phyloP scores from a whole-genome alignment of 2,797 vertebrate genomes.

The Trachops cirrhosus region DNA sequence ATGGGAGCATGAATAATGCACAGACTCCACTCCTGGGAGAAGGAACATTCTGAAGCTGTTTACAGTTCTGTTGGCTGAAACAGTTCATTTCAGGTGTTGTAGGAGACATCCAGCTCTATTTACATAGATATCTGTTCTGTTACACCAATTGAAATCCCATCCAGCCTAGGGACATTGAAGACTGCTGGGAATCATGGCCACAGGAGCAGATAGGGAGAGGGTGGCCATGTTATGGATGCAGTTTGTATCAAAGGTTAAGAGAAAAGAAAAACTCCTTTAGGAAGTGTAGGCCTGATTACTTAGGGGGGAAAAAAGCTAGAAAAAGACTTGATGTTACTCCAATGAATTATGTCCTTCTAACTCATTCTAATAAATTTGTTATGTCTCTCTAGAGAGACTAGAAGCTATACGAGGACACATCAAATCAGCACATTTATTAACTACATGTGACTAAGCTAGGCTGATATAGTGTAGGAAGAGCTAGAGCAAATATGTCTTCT shows the following conservation, averaged over 20 bases:
- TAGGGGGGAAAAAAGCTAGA: not conserved
- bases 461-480: not conserved
- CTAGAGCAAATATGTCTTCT: not conserved
- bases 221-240: not conserved
- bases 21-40: constrained; percentile 46
- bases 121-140: constrained; percentile 46
- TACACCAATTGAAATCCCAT: constrained; percentile 10
- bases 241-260: not conserved
- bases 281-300: not conserved
- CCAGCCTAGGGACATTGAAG: constrained; percentile 16
- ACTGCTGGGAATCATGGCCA: not conserved
- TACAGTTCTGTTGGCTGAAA: constrained; percentile 62
- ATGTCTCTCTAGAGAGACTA: not conserved
- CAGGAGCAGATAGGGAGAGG: not conserved
- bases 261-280: constrained; percentile 18
- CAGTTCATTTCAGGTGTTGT: constrained; percentile 70
- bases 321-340: constrained; percentile 21
- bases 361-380: not conserved
- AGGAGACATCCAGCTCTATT: constrained; percentile 66
- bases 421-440: not conserved
- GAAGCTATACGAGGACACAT: not conserved
- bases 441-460: not conserved
- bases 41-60: constrained; percentile 54
- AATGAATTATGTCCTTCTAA: not conserved
- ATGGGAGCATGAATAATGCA: constrained; percentile 67